phyloP scores from a whole-genome alignment of 2,888 invertebrate species.

The Liodrosophila aerea region DNA sequence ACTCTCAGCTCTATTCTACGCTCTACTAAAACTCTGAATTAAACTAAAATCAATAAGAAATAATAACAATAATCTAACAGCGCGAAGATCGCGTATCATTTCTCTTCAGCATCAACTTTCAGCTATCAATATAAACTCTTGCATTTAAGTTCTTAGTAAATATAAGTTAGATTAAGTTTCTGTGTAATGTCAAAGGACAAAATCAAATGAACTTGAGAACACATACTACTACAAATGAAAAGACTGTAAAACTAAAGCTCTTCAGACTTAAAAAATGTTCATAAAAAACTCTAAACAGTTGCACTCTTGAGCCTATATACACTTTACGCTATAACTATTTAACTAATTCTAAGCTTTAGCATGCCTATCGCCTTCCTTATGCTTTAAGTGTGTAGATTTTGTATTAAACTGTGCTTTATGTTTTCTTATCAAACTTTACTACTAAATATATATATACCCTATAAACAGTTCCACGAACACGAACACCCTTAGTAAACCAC shows the following conservation, averaged over 20 bases:
- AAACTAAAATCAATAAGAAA: conserved; percentile 28
- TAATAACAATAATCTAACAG: conserved; percentile 23
- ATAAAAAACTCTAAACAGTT: conserved; percentile 12
- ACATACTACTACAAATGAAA: conserved; percentile 48
- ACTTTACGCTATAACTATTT: neutral
- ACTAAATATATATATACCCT: neutral
- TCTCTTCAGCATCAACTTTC: conserved; percentile 50
- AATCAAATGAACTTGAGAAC: conserved; percentile 63
- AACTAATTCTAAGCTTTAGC: conserved; percentile 39
- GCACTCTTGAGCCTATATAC: conserved; percentile 6
- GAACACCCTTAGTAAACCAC: conserved; percentile 9
- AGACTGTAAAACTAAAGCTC: conserved; percentile 13
- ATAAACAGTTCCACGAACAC: conserved; percentile 9
- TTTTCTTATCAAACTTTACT: conserved; percentile 15
- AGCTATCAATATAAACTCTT: conserved; percentile 56
- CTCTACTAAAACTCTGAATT: conserved; percentile 45
- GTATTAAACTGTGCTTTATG: conserved; percentile 26
- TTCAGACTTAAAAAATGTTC: conserved; percentile 20
- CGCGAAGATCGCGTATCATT: conserved; percentile 10
- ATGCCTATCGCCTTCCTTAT: conserved; percentile 43
- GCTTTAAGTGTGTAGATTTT: conserved; percentile 55
- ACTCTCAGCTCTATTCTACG: conserved; percentile 32
- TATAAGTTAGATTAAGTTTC: conserved; percentile 60
- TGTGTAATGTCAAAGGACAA: conserved; percentile 47
- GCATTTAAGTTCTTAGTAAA: conserved; percentile 59